phyloP scores from a whole-genome alignment of 2,797 vertebrate genomes.

The Kryptopterus vitreolus region DNA sequence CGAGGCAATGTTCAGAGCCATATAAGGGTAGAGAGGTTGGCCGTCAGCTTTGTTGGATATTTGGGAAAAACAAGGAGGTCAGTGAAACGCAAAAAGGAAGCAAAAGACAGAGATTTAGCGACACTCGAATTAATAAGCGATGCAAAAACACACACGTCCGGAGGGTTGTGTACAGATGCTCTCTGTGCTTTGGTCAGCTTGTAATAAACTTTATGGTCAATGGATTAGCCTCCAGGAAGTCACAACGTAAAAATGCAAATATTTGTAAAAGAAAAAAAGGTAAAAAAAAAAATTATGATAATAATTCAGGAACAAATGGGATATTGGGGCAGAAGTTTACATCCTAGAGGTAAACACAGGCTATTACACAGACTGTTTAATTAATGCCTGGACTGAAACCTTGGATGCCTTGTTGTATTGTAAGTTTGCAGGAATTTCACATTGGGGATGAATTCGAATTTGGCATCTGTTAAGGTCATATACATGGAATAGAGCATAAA shows the following conservation, averaged over 20 bases:
- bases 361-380: too few relatives aligned
- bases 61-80: neutral
- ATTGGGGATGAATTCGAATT: too few relatives aligned
- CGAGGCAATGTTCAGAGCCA: neutral
- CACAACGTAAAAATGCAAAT: neutral
- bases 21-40: neutral
- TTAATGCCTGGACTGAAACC: too few relatives aligned
- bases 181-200: neutral
- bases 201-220: neutral
- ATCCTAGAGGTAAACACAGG: neutral
- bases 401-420: neutral
- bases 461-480: too few relatives aligned
- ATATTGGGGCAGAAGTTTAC: neutral
- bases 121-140: neutral
- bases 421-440: neutral
- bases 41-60: neutral
- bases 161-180: too few relatives aligned
- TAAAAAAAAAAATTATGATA: too few relatives aligned
- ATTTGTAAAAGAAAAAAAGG: too few relatives aligned
- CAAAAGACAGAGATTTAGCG: neutral
- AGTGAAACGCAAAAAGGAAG: neutral
- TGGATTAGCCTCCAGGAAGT: neutral
- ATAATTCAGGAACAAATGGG: too few relatives aligned
- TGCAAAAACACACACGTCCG: neutral
- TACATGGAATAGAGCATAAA: neutral